Evolutionary conservation across 2,888 invertebrate genomes (phyloP), one percentile per base, ranked within the genome.

Genomic region (Graphium colonna): DNA sequence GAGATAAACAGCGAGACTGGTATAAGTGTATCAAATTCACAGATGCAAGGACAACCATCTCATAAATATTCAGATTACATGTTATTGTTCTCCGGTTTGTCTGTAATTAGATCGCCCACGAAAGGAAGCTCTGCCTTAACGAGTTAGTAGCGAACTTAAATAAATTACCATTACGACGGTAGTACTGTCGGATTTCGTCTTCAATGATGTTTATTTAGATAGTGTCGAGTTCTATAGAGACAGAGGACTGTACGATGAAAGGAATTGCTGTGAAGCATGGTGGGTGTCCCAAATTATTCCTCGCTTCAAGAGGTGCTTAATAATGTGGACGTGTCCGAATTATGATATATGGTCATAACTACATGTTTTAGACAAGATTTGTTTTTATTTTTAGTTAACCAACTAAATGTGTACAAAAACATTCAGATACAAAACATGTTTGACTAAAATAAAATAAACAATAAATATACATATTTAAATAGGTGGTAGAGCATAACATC

Each of bases 41-140:
- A 77, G 80, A 78, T 78, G 75, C 78, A 64, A 55, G 56, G 62
- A 67, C 55, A n/a, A 21, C 21, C 21, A 21, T 51, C 73, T 86
- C 77, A 86, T 88, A 88, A 79, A 89, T 86, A 87, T 89, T 89
- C 85, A 87, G 75, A 84, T 85, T 79, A 79, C 77, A 74, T 71
- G 79, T 84, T 83, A 84, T 89, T 89, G 85, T 88, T 86, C 83
- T 80, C 21, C 75, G 68, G 72, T 73, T 83, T 85, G 85, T 85
- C 79, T 70, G 80, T 87, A 89, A 89, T 89, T 87, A 89, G 85
- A 88, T 88, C 88, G 81, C 80, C 85, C 80, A 83, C 83, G 73
- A 77, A 82, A 83, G 82, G 79, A 81, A 81, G 78, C 80, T 76
- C 69, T 60, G 67, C 68, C 69, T 77, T 79, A 79, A 78, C 79